Percentiles rank a stretch among this genome's conserved stretches.
phyloP scores from a whole-genome alignment of 92 coral and sea anemone species.

The Porites divaricata region DNA sequence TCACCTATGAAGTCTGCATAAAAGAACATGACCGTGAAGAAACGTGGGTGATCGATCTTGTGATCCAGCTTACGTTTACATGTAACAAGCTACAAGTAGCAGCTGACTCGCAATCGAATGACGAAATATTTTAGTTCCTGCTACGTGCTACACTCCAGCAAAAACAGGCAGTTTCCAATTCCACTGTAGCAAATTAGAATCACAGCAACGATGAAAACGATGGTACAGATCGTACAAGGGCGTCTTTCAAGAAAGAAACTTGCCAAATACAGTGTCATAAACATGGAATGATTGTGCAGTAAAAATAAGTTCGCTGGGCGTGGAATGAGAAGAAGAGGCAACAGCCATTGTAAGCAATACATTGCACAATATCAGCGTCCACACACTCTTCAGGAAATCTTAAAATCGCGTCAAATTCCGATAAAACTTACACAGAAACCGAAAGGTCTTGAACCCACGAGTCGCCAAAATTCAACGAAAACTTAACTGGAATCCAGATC shows the following conservation, averaged over 20 bases:
- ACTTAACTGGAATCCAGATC: neutral
- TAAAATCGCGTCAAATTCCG: neutral
- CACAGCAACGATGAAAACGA: constrained; percentile 95
- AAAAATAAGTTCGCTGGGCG: constrained; percentile 95
- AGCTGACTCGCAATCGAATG: neutral
- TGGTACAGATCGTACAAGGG: constrained; percentile 99
- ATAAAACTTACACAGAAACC: neutral
- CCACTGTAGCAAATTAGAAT: constrained; percentile 99
- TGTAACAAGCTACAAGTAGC: neutral
- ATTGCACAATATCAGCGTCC: constrained; percentile 52
- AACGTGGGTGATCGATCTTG: neutral
- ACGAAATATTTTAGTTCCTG: constrained; percentile 9
- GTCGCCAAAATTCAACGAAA: neutral
- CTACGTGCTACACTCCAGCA: constrained; percentile 87
- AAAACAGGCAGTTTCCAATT: constrained; percentile 97
- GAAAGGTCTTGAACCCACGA: constrained; percentile 14
- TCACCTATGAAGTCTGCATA: neutral
- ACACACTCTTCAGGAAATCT: constrained; percentile 3
- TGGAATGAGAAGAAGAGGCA: constrained; percentile 95
- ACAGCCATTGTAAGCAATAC: constrained; percentile 99
- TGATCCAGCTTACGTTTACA: neutral
- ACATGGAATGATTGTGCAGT: constrained; percentile 98
- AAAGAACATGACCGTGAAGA: neutral
- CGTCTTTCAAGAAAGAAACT: constrained; percentile 99
- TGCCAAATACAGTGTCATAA: constrained; percentile 98